Percentiles rank a stretch among this genome's conserved stretches.
phyloP scores from a whole-genome alignment of 35 echinoderm and acorn worm species.

The Lytechinus variegatus region DNA sequence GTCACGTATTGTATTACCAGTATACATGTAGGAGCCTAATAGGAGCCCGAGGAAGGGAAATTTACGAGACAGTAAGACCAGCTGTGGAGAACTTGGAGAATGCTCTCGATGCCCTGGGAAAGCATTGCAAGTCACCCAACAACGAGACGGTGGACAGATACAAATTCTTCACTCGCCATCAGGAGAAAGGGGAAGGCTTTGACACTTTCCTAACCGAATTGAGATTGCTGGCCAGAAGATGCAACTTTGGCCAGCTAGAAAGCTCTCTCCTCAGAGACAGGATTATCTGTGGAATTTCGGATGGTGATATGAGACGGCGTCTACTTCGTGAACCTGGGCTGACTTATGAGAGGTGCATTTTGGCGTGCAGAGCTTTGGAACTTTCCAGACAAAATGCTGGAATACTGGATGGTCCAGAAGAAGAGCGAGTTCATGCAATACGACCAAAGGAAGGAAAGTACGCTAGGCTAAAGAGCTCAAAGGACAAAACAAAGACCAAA shows the following conservation, averaged over 20 bases:
- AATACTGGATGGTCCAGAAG: not conserved
- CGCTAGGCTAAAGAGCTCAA: not conserved
- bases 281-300: no score
- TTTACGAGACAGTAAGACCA: not conserved
- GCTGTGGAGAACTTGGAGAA: not conserved
- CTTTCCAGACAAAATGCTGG: not conserved
- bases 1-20: no score
- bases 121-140: not conserved
- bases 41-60: not conserved
- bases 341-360: not conserved
- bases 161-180: not conserved
- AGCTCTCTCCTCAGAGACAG: no score
- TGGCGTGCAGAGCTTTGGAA: not conserved
- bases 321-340: not conserved
- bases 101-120: not conserved
- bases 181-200: not conserved
- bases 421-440: not conserved
- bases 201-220: slow-evolving; percentile 11
- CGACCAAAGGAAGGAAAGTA: not conserved
- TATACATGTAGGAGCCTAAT: no score
- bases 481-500: not conserved
- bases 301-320: no score
- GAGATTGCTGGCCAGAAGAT: not conserved
- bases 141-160: slow-evolving; percentile 20
- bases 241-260: no score